A percentile compares a stretch with the other conserved stretches of the same genome.
phyloP scores from a whole-genome alignment of 2,888 invertebrate genomes.

The Boloria euphrosyne region DNA sequence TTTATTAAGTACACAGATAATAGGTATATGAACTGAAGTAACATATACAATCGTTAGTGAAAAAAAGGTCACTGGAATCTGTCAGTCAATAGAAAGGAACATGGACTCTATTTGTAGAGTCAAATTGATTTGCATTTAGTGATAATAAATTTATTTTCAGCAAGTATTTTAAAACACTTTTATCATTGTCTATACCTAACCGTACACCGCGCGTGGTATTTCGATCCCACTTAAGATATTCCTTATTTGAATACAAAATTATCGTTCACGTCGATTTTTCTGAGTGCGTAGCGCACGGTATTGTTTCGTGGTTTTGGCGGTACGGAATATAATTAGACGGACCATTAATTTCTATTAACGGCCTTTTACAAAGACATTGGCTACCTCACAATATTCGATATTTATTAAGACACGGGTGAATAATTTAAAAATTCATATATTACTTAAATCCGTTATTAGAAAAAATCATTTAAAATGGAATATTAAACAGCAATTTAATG shows the following conservation, averaged over 20 bases:
- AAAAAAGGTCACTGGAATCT: too few species aligned
- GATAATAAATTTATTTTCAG: too few species aligned
- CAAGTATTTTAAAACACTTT: conserved; percentile 45
- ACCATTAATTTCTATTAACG: conserved; percentile 56
- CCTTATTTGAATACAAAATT: conserved; percentile 73
- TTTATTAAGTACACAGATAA: too few species aligned
- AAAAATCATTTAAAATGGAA: too few species aligned
- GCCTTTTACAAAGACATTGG: conserved; percentile 25
- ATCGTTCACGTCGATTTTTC: conserved; percentile 53
- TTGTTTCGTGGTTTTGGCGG: conserved; percentile 51
- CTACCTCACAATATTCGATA: not conserved
- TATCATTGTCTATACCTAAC: conserved; percentile 48
- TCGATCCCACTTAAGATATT: conserved; percentile 76
- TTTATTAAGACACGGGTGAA: not conserved
- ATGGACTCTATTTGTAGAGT: too few species aligned
- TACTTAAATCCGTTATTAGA: too few species aligned
- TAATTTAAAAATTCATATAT: not conserved
- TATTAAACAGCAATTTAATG: too few species aligned
- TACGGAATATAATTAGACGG: conserved; percentile 45
- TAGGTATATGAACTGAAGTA: too few species aligned
- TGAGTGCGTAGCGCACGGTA: conserved; percentile 51
- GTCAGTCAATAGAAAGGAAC: too few species aligned
- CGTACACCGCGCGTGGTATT: conserved; percentile 41
- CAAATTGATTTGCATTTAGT: too few species aligned
- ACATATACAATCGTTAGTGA: too few species aligned